A percentile compares a stretch with the other conserved stretches of the same genome.
Evolutionary conservation across 2,888 invertebrate species (phyloP).

Genomic region (Drosophila melanosoma): DNA sequence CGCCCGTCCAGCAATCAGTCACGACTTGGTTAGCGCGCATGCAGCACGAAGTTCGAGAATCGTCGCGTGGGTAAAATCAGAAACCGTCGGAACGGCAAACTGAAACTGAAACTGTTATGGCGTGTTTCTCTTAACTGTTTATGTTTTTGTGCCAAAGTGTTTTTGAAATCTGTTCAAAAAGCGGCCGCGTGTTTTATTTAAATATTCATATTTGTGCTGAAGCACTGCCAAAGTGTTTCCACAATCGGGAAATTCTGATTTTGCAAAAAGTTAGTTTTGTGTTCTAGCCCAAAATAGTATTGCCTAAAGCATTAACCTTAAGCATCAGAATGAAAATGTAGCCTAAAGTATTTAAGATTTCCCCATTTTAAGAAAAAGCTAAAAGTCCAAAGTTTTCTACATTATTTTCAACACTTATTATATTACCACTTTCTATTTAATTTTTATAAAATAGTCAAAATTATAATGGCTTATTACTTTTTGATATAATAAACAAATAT

Average conservation of each 20-base stretch:
- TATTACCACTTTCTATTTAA: not conserved
- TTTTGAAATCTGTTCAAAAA: slow-evolving; percentile 5
- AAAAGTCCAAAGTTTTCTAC: not conserved
- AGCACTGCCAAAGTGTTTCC: slow-evolving; percentile 17
- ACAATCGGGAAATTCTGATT: slow-evolving; percentile 16
- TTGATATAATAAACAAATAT: not conserved
- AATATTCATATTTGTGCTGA: slow-evolving; percentile 9
- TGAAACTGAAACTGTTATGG: slow-evolving; percentile 38
- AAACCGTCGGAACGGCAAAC: slow-evolving; percentile 58
- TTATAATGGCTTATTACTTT: not conserved
- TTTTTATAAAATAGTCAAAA: not conserved
- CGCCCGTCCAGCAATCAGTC: slow-evolving; percentile 76
- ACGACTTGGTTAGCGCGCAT: slow-evolving; percentile 80
- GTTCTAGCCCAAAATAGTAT: slow-evolving; percentile 9
- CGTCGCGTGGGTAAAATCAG: slow-evolving; percentile 54
- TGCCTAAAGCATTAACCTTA: slow-evolving; percentile 5
- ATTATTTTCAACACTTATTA: not conserved
- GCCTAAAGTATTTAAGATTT: slow-evolving; percentile 1
- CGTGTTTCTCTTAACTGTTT: slow-evolving; percentile 40
- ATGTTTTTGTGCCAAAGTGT: slow-evolving; percentile 35
- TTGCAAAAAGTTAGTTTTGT: slow-evolving; percentile 53
- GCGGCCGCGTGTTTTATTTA: slow-evolving; percentile 17
- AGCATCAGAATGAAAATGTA: slow-evolving; percentile 1
- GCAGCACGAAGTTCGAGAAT: slow-evolving; percentile 70
- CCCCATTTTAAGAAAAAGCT: not conserved